Base-by-base conservation (phyloP, 2,888 invertebrate genomes). In the Eustalomyia histrio region DNA sequence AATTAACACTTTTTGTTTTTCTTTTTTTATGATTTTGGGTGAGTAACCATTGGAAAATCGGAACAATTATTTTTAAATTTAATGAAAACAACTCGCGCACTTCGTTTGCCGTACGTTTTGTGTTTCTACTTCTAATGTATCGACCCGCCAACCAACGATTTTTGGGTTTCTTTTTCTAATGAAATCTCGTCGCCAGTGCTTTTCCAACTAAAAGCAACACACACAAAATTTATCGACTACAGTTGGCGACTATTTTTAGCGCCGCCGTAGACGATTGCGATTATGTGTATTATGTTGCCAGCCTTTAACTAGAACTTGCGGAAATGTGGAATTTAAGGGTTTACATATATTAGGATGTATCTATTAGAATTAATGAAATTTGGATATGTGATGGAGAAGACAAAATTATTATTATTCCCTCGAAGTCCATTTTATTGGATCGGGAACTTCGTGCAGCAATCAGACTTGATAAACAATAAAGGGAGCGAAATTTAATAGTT, bases 51-150 rank as follows among this genome's bases (percentile, higher is more conserved):
- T 50, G 67, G 61, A 74, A 73, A 78, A 74, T 74, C 57, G 52
- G 71, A 75, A 75, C 74, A 75, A 81, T 78, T 81, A 81, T 78
- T 81, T 81, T 67, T 71, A 81, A 81, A 78, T 67, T 63, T 65
- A 74, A 74, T 33, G 55, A 35, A 29, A 29, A 72, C 24, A 71
- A 78, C 18, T 67, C 61, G 69, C 74, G 61, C 74, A 81, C 78
- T 78, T 74, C 61, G 52, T 73, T 69, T 65, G 35, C 39, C 60
- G 61, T 67, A 65, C 63, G 43, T 39, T 67, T 57, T 76, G 43
- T 63, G 17, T 57, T 64, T 67, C 24, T 55, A 78, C 64, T 74
- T 74, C 43, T 67, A 75, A 63, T 68, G 39, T 76, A 74, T 80
- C 76, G 72, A 76, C 71, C 69, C 71, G 67, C 35, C 52, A 73